Evolutionary conservation across 2,888 invertebrate genomes (phyloP), one percentile per base, ranked within the genome.

Genomic region (Trypoxylon attenuatum): DNA sequence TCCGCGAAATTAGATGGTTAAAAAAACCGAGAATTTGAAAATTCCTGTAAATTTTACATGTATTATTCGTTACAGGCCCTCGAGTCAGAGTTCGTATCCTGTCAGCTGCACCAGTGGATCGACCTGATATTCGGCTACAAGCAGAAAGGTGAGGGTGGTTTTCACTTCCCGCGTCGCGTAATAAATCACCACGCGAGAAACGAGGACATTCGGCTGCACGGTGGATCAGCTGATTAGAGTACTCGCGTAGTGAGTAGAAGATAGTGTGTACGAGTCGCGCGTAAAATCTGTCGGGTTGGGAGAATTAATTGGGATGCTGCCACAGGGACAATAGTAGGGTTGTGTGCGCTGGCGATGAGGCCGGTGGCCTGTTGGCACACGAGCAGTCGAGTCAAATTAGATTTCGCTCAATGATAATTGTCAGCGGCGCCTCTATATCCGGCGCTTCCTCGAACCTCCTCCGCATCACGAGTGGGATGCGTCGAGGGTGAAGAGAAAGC

Each of bases 71-170:
- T 54, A 23, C 85, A 93, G 92, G 99, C 99, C 1, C 90, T 99
- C 54, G 99, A 99, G 88, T 99, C 98, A 0, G 99, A 99, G 89
- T 97, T 99, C 85, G 99, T 99, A 15, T 98, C 98, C 65, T 99
- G 99, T 86, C 99, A 99, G 88, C 91, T 99, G 73, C 99, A 99
- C 85, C 99, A 99, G 87, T 99, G 99, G 99, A 99, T 99, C 80
- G 99, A 99, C 88, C 91, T 99, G 73, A 97, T 99, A 82, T 99
- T 99, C 87, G 99, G 99, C 71, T 99, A 99, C 88, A 99, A 99
- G 87, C 99, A 99, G 86, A 92, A 96, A 90, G 99, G 95, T 92
- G 87, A 83, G 66, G 15, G 10, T 19, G 10, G 8, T 13, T 4
- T 10, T 13, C 10, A 13, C 13, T 1, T 33, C n/a, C 2, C 10